A percentile compares a stretch with the other conserved stretches of the same genome.
phyloP scores from a whole-genome alignment of 2,113 vertebrate species.

The Sinocyclocheilus grahami region DNA sequence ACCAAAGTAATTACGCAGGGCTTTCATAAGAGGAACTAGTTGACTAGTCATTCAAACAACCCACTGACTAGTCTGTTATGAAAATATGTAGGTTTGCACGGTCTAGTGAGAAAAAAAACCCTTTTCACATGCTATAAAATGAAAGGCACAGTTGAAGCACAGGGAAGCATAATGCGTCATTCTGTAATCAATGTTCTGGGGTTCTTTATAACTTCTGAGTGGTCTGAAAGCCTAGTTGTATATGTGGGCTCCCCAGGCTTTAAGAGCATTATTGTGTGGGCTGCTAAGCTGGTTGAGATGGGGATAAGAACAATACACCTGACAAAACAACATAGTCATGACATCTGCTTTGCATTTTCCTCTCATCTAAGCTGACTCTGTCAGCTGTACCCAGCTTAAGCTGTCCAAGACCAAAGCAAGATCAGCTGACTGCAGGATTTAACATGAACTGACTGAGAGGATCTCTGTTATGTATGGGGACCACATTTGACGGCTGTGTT shows the following conservation, averaged over 20 bases:
- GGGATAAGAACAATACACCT: constrained; percentile 3
- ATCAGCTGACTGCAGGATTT: background rate
- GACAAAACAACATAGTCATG: background rate
- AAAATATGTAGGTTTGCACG: background rate
- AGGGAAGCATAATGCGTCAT: background rate
- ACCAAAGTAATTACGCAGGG: no score
- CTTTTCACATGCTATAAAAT: background rate
- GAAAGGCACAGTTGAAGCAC: background rate
- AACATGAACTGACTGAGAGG: background rate
- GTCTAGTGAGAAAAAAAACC: background rate
- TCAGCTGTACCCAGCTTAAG: background rate
- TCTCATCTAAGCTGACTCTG: background rate
- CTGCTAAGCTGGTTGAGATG: constrained; percentile 2
- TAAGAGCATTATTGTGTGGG: background rate
- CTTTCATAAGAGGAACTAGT: background rate
- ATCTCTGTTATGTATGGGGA: background rate
- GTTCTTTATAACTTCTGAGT: background rate
- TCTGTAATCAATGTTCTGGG: background rate
- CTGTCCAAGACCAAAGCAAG: background rate
- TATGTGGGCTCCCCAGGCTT: background rate
- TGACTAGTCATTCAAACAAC: background rate
- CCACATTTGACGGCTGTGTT: background rate
- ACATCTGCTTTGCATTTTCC: constrained; percentile 8
- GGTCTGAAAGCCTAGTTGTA: background rate
- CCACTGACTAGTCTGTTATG: background rate